Conservation (phyloP, 2,113 vertebrate species). For the Urocitellus parryii region DNA sequence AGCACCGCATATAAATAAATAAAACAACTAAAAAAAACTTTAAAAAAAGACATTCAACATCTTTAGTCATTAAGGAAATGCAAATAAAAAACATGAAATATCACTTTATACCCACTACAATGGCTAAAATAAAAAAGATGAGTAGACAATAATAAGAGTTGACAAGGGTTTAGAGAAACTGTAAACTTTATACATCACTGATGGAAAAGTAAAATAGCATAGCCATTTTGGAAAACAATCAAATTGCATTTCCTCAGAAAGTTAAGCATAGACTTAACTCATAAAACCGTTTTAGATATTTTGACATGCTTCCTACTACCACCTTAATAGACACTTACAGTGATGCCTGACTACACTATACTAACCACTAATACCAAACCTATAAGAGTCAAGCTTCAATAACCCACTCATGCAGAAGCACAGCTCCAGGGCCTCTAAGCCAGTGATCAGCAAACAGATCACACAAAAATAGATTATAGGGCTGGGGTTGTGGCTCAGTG, state of each 20-base stretch:
- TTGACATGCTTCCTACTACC: background rate
- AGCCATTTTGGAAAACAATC: slow-evolving; percentile 24
- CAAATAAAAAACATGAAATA: slow-evolving; percentile 51
- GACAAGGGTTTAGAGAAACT: background rate
- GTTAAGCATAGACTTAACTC: background rate
- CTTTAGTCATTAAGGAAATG: background rate
- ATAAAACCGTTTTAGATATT: slow-evolving; percentile 38
- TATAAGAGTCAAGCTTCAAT: background rate
- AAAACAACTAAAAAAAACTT: too few relatives aligned
- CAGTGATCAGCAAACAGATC: background rate
- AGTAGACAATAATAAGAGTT: background rate
- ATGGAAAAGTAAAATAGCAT: slow-evolving; percentile 28
- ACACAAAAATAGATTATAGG: background rate
- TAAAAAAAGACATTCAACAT: background rate
- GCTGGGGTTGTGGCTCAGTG: too few relatives aligned
- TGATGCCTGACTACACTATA: background rate
- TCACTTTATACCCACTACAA: background rate
- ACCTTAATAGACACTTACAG: background rate
- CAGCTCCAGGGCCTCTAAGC: background rate
- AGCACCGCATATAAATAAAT: too few relatives aligned
- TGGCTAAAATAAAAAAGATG: slow-evolving; percentile 11
- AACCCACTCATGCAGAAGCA: background rate
- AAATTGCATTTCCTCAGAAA: slow-evolving; percentile 20
- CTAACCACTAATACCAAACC: background rate
- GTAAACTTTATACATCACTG: background rate